These are phyloP conservation scores for Steatornis caripensis DNA, from an alignment of 2,113 vertebrate genomes.

Conservation along the genomic window DNA sequence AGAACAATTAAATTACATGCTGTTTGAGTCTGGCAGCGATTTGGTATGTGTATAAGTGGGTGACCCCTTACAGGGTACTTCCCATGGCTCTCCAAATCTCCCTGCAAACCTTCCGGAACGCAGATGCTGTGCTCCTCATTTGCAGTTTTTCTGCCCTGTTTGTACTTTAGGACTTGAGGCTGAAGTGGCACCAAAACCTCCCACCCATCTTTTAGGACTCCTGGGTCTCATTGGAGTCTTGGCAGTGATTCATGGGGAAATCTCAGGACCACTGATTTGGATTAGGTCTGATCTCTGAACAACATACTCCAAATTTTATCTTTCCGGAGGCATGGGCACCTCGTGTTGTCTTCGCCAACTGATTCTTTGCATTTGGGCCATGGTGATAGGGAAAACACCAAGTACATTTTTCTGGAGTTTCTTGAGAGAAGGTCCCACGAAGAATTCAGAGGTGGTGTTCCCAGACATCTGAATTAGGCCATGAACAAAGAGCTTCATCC, in stretches of 20 bases:
- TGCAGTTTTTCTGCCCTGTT: neutral
- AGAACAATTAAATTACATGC: neutral
- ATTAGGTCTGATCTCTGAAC: neutral
- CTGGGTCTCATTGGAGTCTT: neutral
- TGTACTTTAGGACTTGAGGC: neutral
- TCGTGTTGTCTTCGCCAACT: neutral
- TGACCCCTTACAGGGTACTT: neutral
- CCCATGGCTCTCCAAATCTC: neutral
- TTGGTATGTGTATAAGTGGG: neutral
- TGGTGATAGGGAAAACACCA: neutral
- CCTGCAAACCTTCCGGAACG: neutral
- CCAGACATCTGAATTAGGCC: neutral
- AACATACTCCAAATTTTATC: neutral
- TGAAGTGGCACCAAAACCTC: neutral
- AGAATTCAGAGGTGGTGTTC: neutral
- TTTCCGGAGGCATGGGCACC: neutral
- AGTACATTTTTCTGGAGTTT: neutral
- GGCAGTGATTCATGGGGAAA: neutral
- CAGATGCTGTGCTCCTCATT: neutral
- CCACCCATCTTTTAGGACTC: neutral
- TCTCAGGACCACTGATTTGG: neutral
- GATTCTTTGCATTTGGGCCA: neutral
- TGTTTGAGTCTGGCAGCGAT: neutral
- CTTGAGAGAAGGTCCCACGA: accelerated
- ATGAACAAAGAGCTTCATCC: neutral